Conservation (phyloP, 53 echinoderm and acorn worm genomes). For the Stichopus horrens region DNA sequence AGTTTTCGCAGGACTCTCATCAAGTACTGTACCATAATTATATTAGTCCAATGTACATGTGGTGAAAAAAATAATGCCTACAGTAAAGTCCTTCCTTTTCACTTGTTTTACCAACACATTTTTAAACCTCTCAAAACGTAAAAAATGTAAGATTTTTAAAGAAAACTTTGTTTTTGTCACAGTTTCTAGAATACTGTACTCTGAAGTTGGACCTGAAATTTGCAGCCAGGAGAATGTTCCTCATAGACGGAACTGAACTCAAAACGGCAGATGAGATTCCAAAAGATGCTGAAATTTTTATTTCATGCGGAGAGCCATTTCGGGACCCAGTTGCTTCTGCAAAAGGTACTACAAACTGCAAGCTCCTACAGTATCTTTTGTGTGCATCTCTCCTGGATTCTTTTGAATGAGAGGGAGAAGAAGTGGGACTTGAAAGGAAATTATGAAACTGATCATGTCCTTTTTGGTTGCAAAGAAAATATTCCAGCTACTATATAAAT, state of each 20-base stretch:
- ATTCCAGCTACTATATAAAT: too few species aligned
- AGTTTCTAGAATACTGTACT: slow-evolving; percentile 93
- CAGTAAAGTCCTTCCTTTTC: too few species aligned
- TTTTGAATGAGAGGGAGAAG: not conserved
- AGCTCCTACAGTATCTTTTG: not conserved
- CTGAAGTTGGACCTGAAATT: slow-evolving; percentile 82
- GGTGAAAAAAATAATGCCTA: too few species aligned
- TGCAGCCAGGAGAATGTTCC: slow-evolving; percentile 83
- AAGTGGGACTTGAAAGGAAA: too few species aligned
- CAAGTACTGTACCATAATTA: too few species aligned
- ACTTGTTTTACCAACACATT: too few species aligned
- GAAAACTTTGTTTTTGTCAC: not conserved
- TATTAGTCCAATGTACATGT: too few species aligned
- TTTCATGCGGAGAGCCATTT: slow-evolving; percentile 88
- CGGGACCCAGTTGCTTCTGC: slow-evolving; percentile 75
- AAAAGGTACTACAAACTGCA: slow-evolving; percentile 59
- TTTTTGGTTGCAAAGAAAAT: too few species aligned
- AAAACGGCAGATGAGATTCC: slow-evolving; percentile 80
- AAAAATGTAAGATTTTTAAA: not conserved
- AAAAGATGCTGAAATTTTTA: slow-evolving; percentile 86
- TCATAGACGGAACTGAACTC: slow-evolving; percentile 78
- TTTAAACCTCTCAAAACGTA: not conserved
- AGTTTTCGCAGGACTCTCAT: too few species aligned
- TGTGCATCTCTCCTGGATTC: not conserved
- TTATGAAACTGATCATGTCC: too few species aligned